phyloP scores from a whole-genome alignment of 2,113 vertebrate species.

The Leptosomus discolor region DNA sequence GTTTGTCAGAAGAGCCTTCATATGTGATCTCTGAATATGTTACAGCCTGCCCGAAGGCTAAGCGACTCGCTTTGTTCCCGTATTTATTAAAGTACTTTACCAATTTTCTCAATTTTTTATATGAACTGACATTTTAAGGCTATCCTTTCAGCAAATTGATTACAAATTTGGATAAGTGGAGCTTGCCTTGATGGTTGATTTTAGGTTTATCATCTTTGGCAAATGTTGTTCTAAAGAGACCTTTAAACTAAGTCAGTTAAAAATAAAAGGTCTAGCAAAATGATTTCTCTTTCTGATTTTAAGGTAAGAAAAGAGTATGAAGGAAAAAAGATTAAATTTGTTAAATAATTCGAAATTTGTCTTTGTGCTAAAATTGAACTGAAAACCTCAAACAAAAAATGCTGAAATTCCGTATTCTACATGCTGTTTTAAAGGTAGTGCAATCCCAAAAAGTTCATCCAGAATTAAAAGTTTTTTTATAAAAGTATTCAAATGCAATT shows the following conservation, averaged over 20 bases:
- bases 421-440: neutral
- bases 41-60: neutral
- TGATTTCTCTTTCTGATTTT: neutral
- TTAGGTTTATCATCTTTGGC: neutral
- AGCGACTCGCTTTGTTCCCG: neutral
- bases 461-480: neutral
- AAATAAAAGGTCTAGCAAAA: neutral
- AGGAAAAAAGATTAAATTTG: neutral
- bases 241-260: neutral
- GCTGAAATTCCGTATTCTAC: neutral
- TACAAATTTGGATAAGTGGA: neutral
- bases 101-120: neutral
- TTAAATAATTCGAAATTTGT: neutral
- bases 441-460: neutral
- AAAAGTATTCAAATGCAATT: neutral
- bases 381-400: neutral
- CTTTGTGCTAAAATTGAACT: neutral
- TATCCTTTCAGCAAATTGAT: neutral
- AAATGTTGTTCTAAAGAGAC: neutral
- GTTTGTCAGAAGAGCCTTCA: neutral
- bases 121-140: constrained; percentile 15
- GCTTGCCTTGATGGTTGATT: neutral
- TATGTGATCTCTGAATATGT: neutral
- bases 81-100: neutral
- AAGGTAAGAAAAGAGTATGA: neutral